These are phyloP conservation scores for Oncorhynchus kisutch DNA, from an alignment of 2,113 vertebrate genomes.

Conservation along the genomic window DNA sequence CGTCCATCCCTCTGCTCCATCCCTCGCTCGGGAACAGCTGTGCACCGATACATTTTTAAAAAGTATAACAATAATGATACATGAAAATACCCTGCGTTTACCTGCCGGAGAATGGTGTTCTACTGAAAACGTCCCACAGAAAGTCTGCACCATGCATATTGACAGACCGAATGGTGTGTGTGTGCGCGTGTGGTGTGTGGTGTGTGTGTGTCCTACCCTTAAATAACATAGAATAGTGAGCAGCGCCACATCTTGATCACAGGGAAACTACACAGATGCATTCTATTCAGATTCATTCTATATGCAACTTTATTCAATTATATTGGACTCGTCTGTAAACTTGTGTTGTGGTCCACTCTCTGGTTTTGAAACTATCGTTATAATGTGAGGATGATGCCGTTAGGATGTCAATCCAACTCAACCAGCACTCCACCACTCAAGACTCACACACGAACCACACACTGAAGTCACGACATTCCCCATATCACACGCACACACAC, in stretches of 20 bases:
- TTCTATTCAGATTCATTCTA: neutral
- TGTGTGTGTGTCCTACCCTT: no score
- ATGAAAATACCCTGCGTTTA: neutral
- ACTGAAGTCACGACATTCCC: neutral
- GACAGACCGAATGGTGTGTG: no score
- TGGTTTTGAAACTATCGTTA: neutral
- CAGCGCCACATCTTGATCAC: neutral
- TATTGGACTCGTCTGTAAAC: neutral
- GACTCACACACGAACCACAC: neutral
- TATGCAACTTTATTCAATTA: neutral
- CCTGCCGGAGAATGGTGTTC: constrained; percentile 4
- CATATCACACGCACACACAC: neutral
- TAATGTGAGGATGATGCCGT: no score
- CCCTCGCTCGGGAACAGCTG: constrained; percentile 43
- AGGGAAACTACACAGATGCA: neutral
- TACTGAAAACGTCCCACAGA: neutral
- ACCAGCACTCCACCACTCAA: neutral
- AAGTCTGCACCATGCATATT: no score
- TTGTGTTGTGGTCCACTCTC: neutral
- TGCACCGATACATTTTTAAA: constrained; percentile 17
- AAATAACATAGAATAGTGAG: no score
- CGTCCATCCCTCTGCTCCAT: constrained; percentile 4
- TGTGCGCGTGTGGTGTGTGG: neutral
- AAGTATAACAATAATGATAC: constrained; percentile 46
- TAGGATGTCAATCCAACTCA: neutral